phyloP scores from a whole-genome alignment of 2,113 vertebrate species.

The Spilogale gracilis region DNA sequence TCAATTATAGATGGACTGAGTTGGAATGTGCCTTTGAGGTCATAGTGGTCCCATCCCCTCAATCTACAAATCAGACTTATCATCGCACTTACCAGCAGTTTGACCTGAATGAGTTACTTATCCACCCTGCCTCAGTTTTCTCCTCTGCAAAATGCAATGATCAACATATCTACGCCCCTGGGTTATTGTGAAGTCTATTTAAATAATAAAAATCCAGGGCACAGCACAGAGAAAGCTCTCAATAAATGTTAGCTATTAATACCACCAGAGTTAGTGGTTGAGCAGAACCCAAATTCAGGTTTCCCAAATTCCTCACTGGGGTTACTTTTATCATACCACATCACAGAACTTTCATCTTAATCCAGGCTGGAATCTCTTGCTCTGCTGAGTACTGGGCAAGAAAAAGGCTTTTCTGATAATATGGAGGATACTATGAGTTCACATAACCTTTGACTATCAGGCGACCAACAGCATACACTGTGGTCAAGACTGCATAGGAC shows the following conservation, averaged over 20 bases:
- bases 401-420: neutral
- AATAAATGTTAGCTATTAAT: neutral
- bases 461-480: neutral
- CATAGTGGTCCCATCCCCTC: neutral
- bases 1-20: neutral
- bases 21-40: neutral
- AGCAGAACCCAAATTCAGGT: neutral
- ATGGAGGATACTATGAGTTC: neutral
- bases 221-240: neutral
- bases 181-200: constrained; percentile 3
- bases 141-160: neutral
- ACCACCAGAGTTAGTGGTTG: neutral
- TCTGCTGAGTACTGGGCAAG: neutral
- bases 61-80: neutral
- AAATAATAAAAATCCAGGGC: neutral
- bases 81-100: neutral
- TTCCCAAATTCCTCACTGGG: neutral
- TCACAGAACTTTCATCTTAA: neutral
- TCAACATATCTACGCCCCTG: neutral
- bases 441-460: neutral
- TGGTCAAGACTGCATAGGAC: neutral
- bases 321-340: neutral
- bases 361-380: neutral
- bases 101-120: neutral
- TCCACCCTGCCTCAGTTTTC: neutral